Base-by-base conservation (phyloP, 1,140 invertebrate genomes). In the Caerostris extrusa region DNA sequence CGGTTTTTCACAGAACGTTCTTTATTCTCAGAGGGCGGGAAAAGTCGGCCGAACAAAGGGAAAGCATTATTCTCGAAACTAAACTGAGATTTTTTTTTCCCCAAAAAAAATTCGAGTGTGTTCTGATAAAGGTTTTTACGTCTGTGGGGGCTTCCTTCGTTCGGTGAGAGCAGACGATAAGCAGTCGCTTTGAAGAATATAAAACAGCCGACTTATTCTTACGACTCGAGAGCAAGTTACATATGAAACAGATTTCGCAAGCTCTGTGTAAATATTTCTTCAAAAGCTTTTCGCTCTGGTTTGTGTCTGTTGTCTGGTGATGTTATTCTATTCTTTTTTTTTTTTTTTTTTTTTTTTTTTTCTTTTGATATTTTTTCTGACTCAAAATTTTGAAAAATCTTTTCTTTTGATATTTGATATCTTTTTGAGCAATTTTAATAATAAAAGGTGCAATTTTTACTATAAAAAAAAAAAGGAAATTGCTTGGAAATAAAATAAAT, bases 161-260 rank as follows among this genome's bases (percentile, higher is more conserved):
- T 5, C n/a, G 3, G 4, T 14, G 71, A 12, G 14, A 53, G 67
- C 34, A 34, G 34, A 34, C 8, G 71, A 77, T 77, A 77, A 77
- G 61, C 61, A 64, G 61, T 14, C 10, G 61, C 61, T 64, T 64
- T 64, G 17, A 64, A 64, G 71, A 77, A 77, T 53, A 77, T 77
- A 50, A 53, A 53, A 34, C 71, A 77, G 10, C 71, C 71, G 71
- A 53, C 71, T 77, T 77, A 34, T 77, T 77, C 71, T 77, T 77
- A 50, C 53, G 53, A 50, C 34, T 77, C 71, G 71, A 77, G 71
- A 77, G 71, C 71, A 77, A 77, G 71, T 77, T 77, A 77, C 71
- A 77, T 77, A 77, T 53, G 71, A 77, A 77, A 77, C 71, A 77
- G 71, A 77, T 77, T 77, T 77, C 71, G 71, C 34, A 77, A 77